Evolutionary conservation across 2,797 vertebrate species (phyloP), one percentile per base, ranked within the genome.

Genomic region (Channallabes apus): DNA sequence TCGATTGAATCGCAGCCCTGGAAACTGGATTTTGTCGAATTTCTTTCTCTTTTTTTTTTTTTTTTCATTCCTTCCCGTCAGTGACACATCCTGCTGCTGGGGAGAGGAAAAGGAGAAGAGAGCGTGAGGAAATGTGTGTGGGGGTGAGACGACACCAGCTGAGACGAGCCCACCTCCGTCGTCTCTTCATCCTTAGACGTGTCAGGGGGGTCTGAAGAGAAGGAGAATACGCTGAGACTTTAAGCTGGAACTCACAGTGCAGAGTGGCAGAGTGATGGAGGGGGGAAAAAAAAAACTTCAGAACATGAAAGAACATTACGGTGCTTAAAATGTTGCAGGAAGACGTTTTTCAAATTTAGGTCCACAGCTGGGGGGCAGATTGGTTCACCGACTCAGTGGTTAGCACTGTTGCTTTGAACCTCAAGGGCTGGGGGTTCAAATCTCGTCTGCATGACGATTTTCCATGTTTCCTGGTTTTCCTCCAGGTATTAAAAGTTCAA

Each of bases 81-180:
- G 81, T 82, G 51, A 82, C 29, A 56, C 80, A 38, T 51, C 15
- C 2, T 22, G 56, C 54, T 27, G 24, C 54, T 18, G 15, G 27
- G 51, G 68, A 59, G n/a, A 41, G 68, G n/a, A 59, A 59, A 24
- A 56, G 78, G 14, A 80, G 61, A 64, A 80, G 78, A 64, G 61
- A 80, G 27, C 27, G 61, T 27, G 81, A 59, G 68, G 81, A 82
- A 72, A 71, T 64, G 38, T 75, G 62, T 85, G 86, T 84, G 84
- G 87, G 84, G 85, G 86, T 88, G 88, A 27, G 80, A 87, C 84
- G 35, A 82, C 67, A 72, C 67, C 81, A 73, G 24, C 67, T 29
- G 68, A 82, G 68, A 82, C 7, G 56, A 73, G 51, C 59, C 81
- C 81, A 71, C 81, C 68, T 15, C 67, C 56, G 29, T 72, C 54